Conservation (phyloP, 1,140 invertebrate species). For the Palaemon carinicauda region DNA sequence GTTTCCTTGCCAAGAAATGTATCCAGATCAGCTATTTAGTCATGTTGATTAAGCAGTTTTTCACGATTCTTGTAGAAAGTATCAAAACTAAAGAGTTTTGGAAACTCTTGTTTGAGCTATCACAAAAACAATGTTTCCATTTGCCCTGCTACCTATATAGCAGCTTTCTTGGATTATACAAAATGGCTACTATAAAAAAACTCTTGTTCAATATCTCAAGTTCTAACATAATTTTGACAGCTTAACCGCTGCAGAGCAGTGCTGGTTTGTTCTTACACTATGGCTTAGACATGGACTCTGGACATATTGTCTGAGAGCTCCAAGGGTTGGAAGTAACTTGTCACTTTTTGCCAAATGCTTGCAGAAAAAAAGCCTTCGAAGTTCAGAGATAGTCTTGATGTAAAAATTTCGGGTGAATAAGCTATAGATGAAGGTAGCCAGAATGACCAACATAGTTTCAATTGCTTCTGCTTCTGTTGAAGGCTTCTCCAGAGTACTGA, state of each 20-base stretch:
- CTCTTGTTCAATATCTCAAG: background rate
- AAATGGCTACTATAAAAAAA: no score
- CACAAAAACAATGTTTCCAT: background rate
- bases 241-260: background rate
- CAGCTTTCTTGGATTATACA: conserved; percentile 2
- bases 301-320: background rate
- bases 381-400: conserved; percentile 21
- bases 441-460: background rate
- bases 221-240: background rate
- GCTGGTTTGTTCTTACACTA: conserved; percentile 2
- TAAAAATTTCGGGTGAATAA: background rate
- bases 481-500: conserved; percentile 18
- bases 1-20: no score
- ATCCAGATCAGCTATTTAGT: no score
- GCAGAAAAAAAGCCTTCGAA: conserved; percentile 24
- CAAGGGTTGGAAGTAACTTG: conserved; percentile 1
- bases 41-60: background rate
- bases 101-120: no score
- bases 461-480: background rate
- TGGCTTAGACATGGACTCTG: conserved; percentile 2
- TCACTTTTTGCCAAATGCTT: conserved; percentile 10
- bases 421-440: background rate
- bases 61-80: background rate
- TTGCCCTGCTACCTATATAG: background rate
- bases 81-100: background rate